Percentiles rank a stretch among this genome's conserved stretches.
phyloP scores from a whole-genome alignment of 2,888 invertebrate species.

The Morpho achilles region DNA sequence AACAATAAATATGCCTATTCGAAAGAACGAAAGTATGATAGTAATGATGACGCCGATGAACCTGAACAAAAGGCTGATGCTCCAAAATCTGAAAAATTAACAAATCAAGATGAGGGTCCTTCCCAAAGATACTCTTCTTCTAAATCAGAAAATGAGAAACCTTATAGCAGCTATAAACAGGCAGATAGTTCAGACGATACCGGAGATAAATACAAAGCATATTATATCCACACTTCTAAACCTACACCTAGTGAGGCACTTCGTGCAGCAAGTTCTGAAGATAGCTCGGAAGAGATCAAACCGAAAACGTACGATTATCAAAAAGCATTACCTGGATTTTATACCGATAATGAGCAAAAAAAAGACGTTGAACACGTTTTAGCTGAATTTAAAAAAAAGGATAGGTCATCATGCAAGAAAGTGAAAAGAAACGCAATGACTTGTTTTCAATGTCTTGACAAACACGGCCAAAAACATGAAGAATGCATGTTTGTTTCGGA shows the following conservation, averaged over 20 bases:
- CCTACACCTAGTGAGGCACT: conserved; percentile 62
- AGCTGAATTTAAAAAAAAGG: conserved; percentile 86
- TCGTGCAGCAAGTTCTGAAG: conserved; percentile 47
- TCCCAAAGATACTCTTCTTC: conserved; percentile 44
- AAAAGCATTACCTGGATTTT: conserved; percentile 67
- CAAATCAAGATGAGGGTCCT: conserved; percentile 41
- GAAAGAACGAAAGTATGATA: conserved; percentile 81
- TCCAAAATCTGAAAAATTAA: conserved; percentile 53
- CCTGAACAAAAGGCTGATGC: conserved; percentile 59
- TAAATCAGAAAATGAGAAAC: conserved; percentile 42
- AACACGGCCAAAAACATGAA: conserved; percentile 84
- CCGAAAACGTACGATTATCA: conserved; percentile 68
- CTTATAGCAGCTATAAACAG: conserved; percentile 44
- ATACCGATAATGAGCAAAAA: conserved; percentile 76
- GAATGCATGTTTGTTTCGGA: conserved; percentile 89
- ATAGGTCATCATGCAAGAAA: conserved; percentile 85
- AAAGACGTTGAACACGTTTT: conserved; percentile 85
- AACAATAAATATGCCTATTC: conserved; percentile 85
- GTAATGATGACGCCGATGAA: conserved; percentile 77
- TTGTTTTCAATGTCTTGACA: conserved; percentile 85
- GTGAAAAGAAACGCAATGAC: conserved; percentile 86
- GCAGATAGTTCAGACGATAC: conserved; percentile 45
- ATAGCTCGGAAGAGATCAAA: conserved; percentile 57
- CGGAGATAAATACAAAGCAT: conserved; percentile 60
- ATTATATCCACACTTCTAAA: conserved; percentile 58